Conservation (phyloP, 2,797 vertebrate species). For the Takifugu ocellatus region DNA sequence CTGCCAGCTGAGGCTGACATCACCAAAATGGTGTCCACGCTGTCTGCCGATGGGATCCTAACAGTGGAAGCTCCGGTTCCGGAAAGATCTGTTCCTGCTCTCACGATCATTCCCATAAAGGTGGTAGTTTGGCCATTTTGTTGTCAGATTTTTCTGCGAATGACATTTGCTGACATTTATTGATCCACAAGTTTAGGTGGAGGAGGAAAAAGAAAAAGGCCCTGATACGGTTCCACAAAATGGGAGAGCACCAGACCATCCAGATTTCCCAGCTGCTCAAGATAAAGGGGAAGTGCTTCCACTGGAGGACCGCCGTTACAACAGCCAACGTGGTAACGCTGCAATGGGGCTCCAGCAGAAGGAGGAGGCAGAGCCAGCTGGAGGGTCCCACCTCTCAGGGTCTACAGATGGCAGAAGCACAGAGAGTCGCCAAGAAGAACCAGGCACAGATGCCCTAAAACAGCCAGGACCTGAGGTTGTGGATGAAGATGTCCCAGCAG, state of each 20-base stretch:
- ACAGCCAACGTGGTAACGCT: slow-evolving; percentile 19
- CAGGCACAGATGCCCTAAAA: slow-evolving; percentile 23
- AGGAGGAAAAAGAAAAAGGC: slow-evolving; percentile 24
- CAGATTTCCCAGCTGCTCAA: slow-evolving; percentile 11
- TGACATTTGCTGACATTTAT: slow-evolving; percentile 9
- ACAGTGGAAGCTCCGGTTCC: slow-evolving; percentile 70
- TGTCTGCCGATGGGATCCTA: slow-evolving; percentile 73
- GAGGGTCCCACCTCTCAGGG: slow-evolving; percentile 28
- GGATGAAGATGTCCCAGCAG: slow-evolving; percentile 36
- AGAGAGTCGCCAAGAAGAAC: slow-evolving; percentile 35
- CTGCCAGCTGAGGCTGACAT: slow-evolving; percentile 66
- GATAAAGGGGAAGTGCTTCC: slow-evolving; percentile 24
- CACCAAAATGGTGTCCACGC: slow-evolving; percentile 52
- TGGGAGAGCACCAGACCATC: slow-evolving; percentile 11
- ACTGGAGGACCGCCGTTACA: slow-evolving; percentile 19
- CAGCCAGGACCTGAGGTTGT: slow-evolving; percentile 33
- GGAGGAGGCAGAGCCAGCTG: slow-evolving; percentile 37
- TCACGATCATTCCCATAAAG: slow-evolving; percentile 70
- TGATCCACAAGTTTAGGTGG: slow-evolving; percentile 56
- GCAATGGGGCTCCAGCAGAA: slow-evolving; percentile 28
- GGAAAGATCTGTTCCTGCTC: slow-evolving; percentile 35
- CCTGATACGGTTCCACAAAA: slow-evolving; percentile 9
- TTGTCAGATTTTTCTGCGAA: background rate
- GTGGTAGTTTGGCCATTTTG: slow-evolving; percentile 37
- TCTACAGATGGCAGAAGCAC: slow-evolving; percentile 34